Evolutionary conservation across 2,797 vertebrate species (phyloP).

Genomic region (Sebastolobus alascanus): DNA sequence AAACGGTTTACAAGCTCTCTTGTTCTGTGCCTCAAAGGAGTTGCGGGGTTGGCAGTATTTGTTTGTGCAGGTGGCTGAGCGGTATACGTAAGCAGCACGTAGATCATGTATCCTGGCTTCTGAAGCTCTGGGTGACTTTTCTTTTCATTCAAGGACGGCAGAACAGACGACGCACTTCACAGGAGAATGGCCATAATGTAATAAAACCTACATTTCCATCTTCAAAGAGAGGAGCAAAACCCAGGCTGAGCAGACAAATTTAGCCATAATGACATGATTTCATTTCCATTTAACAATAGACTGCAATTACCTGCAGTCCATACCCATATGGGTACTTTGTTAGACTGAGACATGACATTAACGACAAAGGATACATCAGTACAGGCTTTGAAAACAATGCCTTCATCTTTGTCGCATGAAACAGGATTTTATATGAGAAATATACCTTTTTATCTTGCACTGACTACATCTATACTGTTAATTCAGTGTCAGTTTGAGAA

Average conservation of each 20-base stretch:
- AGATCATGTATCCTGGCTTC: conserved; percentile 27
- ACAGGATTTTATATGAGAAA: conserved; percentile 5
- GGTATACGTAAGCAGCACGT: background rate
- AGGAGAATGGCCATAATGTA: conserved; percentile 21
- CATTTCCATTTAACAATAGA: conserved; percentile 38
- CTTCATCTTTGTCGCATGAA: conserved; percentile 9
- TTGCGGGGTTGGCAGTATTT: conserved; percentile 37
- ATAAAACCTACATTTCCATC: conserved; percentile 43
- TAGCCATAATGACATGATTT: conserved; percentile 42
- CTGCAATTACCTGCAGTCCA: conserved; percentile 33
- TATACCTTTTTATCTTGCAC: background rate
- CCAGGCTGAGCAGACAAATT: conserved; percentile 32
- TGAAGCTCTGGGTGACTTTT: conserved; percentile 34
- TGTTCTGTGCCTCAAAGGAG: conserved; percentile 38
- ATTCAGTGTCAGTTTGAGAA: conserved; percentile 12
- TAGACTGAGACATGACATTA: conserved; percentile 8
- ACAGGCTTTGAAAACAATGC: conserved; percentile 16
- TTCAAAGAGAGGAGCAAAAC: conserved; percentile 54
- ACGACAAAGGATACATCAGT: conserved; percentile 19
- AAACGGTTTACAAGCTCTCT: conserved; percentile 9
- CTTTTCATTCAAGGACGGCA: conserved; percentile 17
- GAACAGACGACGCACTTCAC: conserved; percentile 32
- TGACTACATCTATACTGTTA: conserved; percentile 6
- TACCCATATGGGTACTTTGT: conserved; percentile 1
- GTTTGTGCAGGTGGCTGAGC: conserved; percentile 41